Conservation (phyloP, 2,113 vertebrate genomes). For the Seriola aureovittata region DNA sequence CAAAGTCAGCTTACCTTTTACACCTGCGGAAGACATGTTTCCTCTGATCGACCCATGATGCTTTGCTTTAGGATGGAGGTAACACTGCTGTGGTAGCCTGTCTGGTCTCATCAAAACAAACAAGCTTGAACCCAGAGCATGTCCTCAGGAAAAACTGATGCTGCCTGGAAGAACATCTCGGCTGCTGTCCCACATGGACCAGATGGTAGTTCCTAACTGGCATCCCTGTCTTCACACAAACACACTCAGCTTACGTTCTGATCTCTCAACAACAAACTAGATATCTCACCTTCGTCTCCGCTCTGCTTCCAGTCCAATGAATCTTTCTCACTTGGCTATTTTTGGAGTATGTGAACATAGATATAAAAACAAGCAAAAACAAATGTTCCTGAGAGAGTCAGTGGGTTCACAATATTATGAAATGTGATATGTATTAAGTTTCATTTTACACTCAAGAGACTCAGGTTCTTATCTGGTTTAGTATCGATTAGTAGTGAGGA, state of each 20-base stretch:
- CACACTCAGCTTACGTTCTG: constrained; percentile 12
- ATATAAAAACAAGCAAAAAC: neutral
- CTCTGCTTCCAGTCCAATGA: constrained; percentile 5
- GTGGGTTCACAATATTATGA: neutral
- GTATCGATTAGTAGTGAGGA: neutral
- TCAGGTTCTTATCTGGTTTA: neutral
- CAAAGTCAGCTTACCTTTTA: constrained; percentile 23
- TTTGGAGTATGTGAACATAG: constrained; percentile 9
- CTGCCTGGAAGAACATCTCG: constrained; percentile 12
- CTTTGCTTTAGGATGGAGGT: constrained; percentile 17
- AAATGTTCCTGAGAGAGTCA: neutral
- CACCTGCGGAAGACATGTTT: neutral
- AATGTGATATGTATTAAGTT: neutral
- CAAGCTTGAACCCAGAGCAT: constrained; percentile 11
- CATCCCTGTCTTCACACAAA: constrained; percentile 25
- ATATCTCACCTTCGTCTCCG: constrained; percentile 41
- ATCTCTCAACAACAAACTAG: constrained; percentile 45
- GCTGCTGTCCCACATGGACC: constrained; percentile 12
- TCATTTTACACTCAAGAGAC: neutral
- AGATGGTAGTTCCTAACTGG: constrained; percentile 32
- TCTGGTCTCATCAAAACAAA: neutral
- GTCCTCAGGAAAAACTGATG: constrained; percentile 12
- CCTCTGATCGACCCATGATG: constrained; percentile 26
- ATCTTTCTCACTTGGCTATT: constrained; percentile 28
- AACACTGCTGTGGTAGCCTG: neutral